Base-by-base conservation (phyloP, 2,888 invertebrate species). In the Lasioglossum vierecki region DNA sequence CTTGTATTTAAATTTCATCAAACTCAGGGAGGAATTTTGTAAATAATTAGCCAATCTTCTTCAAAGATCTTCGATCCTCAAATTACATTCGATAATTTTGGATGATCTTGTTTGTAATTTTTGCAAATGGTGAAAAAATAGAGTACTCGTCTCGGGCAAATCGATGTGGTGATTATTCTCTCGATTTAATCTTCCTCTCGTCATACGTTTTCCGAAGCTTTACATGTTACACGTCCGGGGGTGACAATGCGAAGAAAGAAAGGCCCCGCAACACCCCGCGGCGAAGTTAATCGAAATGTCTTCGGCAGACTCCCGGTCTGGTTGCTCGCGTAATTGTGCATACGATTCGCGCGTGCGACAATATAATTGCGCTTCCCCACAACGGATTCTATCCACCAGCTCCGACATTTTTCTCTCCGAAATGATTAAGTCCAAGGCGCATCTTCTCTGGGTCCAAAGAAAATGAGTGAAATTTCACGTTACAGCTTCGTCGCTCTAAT, bases 281-380 rank as follows among this genome's bases (percentile, higher is more conserved):
- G 94, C 81, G 93, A 86, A 88, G 90, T 94, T 94, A 94, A 95
- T 95, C 93, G 95, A 94, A 95, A 93, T 93, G 95, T 95, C 95
- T 92, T 91, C 89, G 83, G 80, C 95, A 95, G 95, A 94, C 91
- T 91, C 90, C 83, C 89, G 73, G 79, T 80, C 72, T 81, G 80
- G 18, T 22, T 78, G 78, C 66, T 81, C 72, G 46, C 63, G 70
- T 76, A 80, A 86, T 81, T 83, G 82, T 81, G 44, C 75, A 71
- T 35, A 26, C 74, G 78, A 74, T 71, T 75, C 57, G n/a, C 74
- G 35, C 41, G 26, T 63, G 63, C 77, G 39, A 15, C 57, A 15
- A 30, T 49, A 74, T 68, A 83, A 79, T 82, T 84, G 63, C 57
- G 30, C 35, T 46, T 44, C 66, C 39, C 66, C 44, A 53, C 84